Base-by-base conservation (phyloP, 2,888 invertebrate species). In the Agonopterix alstromeriana region DNA sequence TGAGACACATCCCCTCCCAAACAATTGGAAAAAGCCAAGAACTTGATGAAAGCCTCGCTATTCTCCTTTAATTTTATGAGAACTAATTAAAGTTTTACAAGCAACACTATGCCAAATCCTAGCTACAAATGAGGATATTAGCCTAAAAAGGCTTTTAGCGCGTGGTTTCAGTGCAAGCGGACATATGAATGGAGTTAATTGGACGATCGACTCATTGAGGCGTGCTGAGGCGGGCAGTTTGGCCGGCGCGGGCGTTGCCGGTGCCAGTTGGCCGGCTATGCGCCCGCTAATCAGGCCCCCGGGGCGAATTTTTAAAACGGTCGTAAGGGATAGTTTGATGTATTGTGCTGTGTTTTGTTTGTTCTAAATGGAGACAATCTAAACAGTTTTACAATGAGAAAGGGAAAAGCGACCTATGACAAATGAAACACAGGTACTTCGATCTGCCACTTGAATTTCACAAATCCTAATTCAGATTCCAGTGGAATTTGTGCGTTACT, bases 131-230 rank as follows among this genome's bases (percentile, higher is more conserved):
- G 67, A 66, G 62, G 67, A 62, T 70, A 73, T 77, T 73, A 72
- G 68, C 62, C 58, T 56, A 61, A 70, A 72, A 73, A 77, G 74
- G 69, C 70, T 72, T 65, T 74, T 69, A 70, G 65, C 58, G 60
- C 66, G 66, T 61, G 61, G 66, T 67, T 48, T 44, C 67, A 72
- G 70, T 69, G 65, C 62, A 55, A 63, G 63, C 60, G 65, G 63
- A 73, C 73, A 80, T 79, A 81, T 84, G 84, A 86, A 86, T 83
- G 82, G 71, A 82, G 77, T 77, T 85, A 84, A 86, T 84, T 83
- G 80, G 75, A 75, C 75, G 73, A 75, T 77, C 75, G 69, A 70
- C 73, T 76, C 81, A 81, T 82, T 81, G 80, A 82, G 79, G 75
- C 76, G 73, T 70, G 77, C 66, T 71, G 71, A 70, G 70, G 64